Conservation (phyloP, 2,113 vertebrate genomes). For the Siniperca chuatsi region DNA sequence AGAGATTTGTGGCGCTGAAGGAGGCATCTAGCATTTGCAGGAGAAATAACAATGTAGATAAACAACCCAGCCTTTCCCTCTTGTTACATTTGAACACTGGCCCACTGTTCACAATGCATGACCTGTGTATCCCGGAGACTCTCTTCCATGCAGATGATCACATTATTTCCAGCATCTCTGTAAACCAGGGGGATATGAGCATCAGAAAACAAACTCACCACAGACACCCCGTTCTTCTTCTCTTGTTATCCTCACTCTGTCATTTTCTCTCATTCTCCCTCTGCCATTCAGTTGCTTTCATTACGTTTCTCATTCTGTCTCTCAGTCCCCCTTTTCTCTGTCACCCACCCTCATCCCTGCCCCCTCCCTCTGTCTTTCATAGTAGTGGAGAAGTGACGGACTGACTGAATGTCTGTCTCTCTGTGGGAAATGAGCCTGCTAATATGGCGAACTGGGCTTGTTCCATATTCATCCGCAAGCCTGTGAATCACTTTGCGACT, state of each 20-base stretch:
- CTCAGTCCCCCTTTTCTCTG: neutral
- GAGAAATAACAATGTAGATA: conserved; percentile 33
- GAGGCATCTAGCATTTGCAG: conserved; percentile 23
- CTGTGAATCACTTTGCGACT: conserved; percentile 61
- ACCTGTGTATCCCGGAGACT: conserved; percentile 33
- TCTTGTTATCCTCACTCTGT: conserved; percentile 33
- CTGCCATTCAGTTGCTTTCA: conserved; percentile 20
- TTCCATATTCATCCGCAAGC: conserved; percentile 78
- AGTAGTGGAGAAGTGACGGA: conserved; percentile 59
- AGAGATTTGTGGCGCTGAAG: conserved; percentile 14
- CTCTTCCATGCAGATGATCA: conserved; percentile 49
- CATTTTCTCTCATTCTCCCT: conserved; percentile 29
- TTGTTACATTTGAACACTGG: conserved; percentile 1
- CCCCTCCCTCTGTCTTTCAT: conserved; percentile 20
- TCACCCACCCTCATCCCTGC: neutral
- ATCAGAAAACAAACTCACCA: conserved; percentile 37
- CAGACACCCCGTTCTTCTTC: conserved; percentile 11
- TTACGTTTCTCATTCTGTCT: conserved; percentile 33
- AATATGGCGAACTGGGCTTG: conserved; percentile 74
- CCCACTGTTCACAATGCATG: conserved; percentile 12
- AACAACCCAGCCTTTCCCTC: conserved; percentile 24
- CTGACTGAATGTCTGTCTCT: conserved; percentile 67
- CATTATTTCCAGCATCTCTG: conserved; percentile 39
- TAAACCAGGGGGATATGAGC: conserved; percentile 25
- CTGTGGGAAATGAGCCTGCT: conserved; percentile 75